These are phyloP conservation scores for Sardinella longiceps DNA, from an alignment of 2,797 vertebrate genomes.

Conservation along the genomic window DNA sequence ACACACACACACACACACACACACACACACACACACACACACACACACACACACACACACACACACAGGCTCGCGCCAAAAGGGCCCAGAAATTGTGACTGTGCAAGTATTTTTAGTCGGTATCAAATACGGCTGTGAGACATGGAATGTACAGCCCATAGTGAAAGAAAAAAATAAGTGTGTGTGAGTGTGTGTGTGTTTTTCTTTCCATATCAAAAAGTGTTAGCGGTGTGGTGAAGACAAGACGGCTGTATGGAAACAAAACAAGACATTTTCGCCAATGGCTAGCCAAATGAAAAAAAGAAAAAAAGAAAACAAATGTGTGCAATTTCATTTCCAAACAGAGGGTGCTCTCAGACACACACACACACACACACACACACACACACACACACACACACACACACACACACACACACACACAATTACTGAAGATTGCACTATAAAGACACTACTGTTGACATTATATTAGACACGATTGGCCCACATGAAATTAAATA, in stretches of 20 bases:
- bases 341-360: background rate
- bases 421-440: background rate
- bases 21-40: slow-evolving; percentile 22
- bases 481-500: background rate
- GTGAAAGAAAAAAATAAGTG: slow-evolving; percentile 39
- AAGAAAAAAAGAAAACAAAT: slow-evolving; percentile 37
- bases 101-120: slow-evolving; percentile 43
- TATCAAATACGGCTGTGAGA: slow-evolving; percentile 49
- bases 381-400: background rate
- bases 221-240: slow-evolving; percentile 50
- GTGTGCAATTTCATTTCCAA: slow-evolving; percentile 1
- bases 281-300: slow-evolving; percentile 40
- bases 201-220: slow-evolving; percentile 50
- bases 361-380: background rate
- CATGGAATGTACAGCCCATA: slow-evolving; percentile 47
- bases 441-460: background rate
- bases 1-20: slow-evolving; percentile 16
- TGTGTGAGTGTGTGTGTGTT: slow-evolving; percentile 51
- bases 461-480: background rate
- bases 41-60: slow-evolving; percentile 22
- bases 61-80: slow-evolving; percentile 29
- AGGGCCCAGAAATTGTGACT: slow-evolving; percentile 38
- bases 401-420: slow-evolving; percentile 10
- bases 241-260: slow-evolving; percentile 41
- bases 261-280: slow-evolving; percentile 49